Base-by-base conservation (phyloP, 2,113 vertebrate genomes). In the Eretmochelys imbricata region DNA sequence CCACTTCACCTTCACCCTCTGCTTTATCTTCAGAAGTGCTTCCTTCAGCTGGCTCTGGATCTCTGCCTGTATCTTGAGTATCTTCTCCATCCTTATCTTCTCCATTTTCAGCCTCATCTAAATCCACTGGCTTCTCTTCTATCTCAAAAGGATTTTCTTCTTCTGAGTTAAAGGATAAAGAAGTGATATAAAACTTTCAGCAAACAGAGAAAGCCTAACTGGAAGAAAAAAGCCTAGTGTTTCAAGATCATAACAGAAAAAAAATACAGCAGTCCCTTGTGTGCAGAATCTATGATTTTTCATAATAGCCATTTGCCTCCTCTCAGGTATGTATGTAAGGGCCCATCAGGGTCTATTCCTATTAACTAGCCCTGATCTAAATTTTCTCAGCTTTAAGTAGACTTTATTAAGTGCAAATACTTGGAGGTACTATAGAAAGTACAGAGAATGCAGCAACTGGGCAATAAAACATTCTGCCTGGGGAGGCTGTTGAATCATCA, bases 131-230 rank as follows among this genome's bases (percentile, higher is more conserved):
- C 93, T 99, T 98, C 49, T 99, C 99, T 84, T 99, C 98, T 49
- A 99, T 98, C 91, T 99, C 99, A 84, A 99, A 98, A 29, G 98
- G 98, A 97, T 99, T 99, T 65, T 99, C 98, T 93, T 98, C 99
- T 99, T 87, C 97, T 98, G 80, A 27, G 55, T 93, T 85, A 27
- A 89, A 62, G 81, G 10, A 88, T 1, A 81, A 91, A 80, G 17
- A 91, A 90, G 3, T 8, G 7, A 87, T 6, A 82, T 25, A 88
- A 75, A 94, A 29, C 25, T 76, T 89, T 53, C 53, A 88, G 54
- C 53, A 59, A 93, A 46, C 2, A 84, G 38, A 54, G 11, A 83
- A 38, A 80, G 6, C 25, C 9, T 38, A 93, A 1, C 20, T 51
- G 13, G 3, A 78, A n/a, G 25, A 85, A 85, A 90, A 92, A 24